A percentile compares a stretch with the other conserved stretches of the same genome.
These are phyloP conservation scores for Taeniopygia guttata DNA, from an alignment of 2,797 vertebrate species.

Conservation along the genomic window DNA sequence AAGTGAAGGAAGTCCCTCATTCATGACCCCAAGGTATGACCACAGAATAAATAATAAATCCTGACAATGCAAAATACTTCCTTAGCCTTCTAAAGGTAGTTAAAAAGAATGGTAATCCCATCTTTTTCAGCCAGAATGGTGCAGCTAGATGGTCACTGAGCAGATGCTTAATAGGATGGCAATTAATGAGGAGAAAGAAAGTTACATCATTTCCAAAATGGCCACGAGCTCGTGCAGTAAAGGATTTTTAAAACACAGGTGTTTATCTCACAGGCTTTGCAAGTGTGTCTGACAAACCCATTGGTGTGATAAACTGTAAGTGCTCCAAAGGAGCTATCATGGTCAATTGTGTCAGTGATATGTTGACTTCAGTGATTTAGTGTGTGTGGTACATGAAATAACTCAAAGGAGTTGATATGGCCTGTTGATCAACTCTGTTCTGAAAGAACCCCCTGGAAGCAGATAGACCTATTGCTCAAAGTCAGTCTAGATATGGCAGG, in stretches of 20 bases:
- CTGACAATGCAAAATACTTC: background rate
- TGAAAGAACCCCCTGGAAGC: background rate
- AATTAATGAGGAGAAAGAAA: background rate
- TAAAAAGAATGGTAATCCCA: background rate
- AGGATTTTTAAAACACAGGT: background rate
- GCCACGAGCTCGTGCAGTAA: background rate
- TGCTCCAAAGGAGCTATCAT: background rate
- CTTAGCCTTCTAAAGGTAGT: background rate
- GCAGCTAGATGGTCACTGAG: background rate
- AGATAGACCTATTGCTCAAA: background rate
- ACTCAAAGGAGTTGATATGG: background rate
- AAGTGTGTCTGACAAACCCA: background rate
- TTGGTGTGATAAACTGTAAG: constrained; percentile 4
- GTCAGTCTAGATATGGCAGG: fast-evolving
- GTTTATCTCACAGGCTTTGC: background rate
- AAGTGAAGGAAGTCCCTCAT: background rate
- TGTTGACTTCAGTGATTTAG: background rate
- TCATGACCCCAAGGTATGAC: background rate
- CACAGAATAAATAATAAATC: constrained; percentile 27
- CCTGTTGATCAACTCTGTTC: background rate
- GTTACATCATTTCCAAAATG: background rate
- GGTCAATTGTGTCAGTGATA: background rate
- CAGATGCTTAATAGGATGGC: background rate
- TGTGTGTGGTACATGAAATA: background rate
- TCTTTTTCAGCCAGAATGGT: background rate